These are phyloP conservation scores for Geophilus truncorum DNA, from an alignment of 2,888 invertebrate genomes.

Conservation along the genomic window DNA sequence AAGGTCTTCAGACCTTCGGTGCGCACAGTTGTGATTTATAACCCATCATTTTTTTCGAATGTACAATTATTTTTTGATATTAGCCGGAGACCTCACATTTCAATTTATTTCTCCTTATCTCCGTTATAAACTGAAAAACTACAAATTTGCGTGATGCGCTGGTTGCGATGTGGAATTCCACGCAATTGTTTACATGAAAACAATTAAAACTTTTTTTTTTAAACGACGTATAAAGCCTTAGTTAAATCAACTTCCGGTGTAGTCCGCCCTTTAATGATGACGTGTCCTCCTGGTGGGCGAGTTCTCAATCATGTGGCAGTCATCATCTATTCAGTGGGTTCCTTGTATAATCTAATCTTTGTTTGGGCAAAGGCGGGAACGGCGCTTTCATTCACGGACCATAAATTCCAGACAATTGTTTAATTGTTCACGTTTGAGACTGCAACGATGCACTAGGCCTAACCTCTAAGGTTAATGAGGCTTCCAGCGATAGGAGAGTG, in stretches of 20 bases:
- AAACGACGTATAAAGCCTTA: neutral
- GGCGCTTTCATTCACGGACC: slow-evolving; percentile 22
- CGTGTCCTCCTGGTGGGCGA: neutral
- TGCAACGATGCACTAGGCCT: neutral
- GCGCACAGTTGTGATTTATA: neutral
- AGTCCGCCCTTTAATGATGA: neutral
- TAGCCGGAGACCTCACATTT: too few species aligned
- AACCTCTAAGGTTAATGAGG: slow-evolving; percentile 7
- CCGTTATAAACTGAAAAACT: too few species aligned
- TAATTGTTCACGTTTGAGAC: slow-evolving; percentile 26
- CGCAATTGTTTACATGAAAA: neutral
- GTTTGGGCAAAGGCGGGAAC: neutral
- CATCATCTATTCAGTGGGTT: neutral
- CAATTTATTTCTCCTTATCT: neutral
- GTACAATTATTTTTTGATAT: too few species aligned
- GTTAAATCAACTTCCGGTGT: neutral
- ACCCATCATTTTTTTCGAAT: neutral
- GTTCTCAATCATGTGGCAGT: neutral
- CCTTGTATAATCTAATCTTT: neutral
- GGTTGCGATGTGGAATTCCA: too few species aligned
- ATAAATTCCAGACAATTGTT: slow-evolving; percentile 31
- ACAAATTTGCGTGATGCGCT: too few species aligned
- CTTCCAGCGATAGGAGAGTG: neutral
- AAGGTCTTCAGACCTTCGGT: neutral
- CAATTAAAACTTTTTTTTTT: neutral